Evolutionary conservation across 2,113 vertebrate species (phyloP), one percentile per base, ranked within the genome.

Genomic region (Corythornis cristatus): DNA sequence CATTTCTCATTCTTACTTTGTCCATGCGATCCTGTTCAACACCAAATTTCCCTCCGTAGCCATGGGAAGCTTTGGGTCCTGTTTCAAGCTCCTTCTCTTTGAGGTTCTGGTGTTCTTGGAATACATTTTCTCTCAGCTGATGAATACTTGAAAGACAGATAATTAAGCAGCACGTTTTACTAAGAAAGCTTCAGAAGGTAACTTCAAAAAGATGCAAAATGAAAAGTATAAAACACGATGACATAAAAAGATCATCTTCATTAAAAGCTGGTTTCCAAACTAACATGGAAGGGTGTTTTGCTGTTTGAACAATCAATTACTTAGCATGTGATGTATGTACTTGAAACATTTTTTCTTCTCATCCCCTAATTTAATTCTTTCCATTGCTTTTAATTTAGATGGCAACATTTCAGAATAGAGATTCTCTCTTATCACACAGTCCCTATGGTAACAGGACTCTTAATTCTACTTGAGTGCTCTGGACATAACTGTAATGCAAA

Each of bases 1-100:
- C 13, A 61, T 3, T n/a, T 40, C 66, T 6, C 6, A 11, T 21
- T 89, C 97, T 95, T 80, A 99, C 99, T 97, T 98, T 99, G 96
- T 99, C 99, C 99, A 99, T 99, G 20, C 99, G 98, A 77, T 99
- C 99, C 70, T 99, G 98, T 86, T 99, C 99, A 40, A 99, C 97
- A 0, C 99, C 99, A 18, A 99, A 99, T 53, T 98, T 99, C 2
- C 99, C 99, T 28, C 99, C 99, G 0, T 99, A 99, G 42, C 99
- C 99, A 9, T 98, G 98, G 1, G 99, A 99, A 31, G 99, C 99
- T 71, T 98, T 98, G 14, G 99, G 99, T 94, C 98, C 98, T 1
- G 84, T 96, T 8, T 98, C 98, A 73, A 98, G 91, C 92, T 99
- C 99, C 86, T 98, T 98, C 97, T 99, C 98, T 97, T 98, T 99